A percentile compares a stretch with the other conserved stretches of the same genome.
Conservation (phyloP, 2,888 invertebrate species). For the Gnatocerus cornutus region DNA sequence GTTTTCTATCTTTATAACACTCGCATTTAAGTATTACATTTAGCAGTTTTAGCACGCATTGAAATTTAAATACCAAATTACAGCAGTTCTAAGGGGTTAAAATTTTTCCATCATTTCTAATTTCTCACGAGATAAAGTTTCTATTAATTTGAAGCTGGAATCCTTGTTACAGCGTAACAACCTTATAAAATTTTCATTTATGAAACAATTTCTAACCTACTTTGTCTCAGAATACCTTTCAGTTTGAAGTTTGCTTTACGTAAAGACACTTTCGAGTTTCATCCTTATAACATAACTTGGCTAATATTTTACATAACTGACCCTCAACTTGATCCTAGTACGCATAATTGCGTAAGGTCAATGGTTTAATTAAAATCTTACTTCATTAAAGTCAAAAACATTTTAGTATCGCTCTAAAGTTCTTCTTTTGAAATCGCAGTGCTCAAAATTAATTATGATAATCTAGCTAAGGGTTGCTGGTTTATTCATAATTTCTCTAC, state of each 20-base stretch:
- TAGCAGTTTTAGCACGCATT: too few relatives aligned
- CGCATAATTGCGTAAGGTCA: not conserved
- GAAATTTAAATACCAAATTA: too few relatives aligned
- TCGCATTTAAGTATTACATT: too few relatives aligned
- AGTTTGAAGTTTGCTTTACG: conserved; percentile 6
- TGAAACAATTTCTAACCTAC: conserved; percentile 4
- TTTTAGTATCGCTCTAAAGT: too few relatives aligned
- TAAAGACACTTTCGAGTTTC: conserved; percentile 6
- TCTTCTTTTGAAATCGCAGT: not conserved
- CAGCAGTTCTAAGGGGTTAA: too few relatives aligned
- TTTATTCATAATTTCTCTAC: conserved; percentile 8
- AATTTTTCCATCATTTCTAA: too few relatives aligned
- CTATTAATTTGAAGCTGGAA: too few relatives aligned
- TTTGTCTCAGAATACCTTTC: conserved; percentile 3
- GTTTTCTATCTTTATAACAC: not conserved
- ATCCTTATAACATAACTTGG: conserved; percentile 1
- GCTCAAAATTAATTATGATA: conserved; percentile 13
- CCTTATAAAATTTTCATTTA: conserved; percentile 10
- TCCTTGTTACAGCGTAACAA: too few relatives aligned
- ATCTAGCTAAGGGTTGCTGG: conserved; percentile 19
- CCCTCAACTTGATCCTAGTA: conserved; percentile 1
- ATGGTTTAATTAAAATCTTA: not conserved
- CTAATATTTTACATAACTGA: conserved; percentile 8
- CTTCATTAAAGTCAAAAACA: too few relatives aligned
- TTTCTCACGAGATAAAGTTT: too few relatives aligned